Conservation (phyloP, 2,797 vertebrate genomes). For the Ceryle rudis region DNA sequence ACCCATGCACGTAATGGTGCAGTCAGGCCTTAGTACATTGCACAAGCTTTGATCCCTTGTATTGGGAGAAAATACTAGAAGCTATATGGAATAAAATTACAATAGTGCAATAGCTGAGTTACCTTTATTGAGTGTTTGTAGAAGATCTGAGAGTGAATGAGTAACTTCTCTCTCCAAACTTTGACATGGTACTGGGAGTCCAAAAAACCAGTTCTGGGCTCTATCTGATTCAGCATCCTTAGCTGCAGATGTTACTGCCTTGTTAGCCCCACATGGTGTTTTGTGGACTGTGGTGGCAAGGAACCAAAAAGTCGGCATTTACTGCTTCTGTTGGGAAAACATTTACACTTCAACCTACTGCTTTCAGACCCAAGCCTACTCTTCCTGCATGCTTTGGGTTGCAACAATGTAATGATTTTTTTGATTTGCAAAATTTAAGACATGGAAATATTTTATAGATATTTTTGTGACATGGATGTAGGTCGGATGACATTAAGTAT, state of each 20-base stretch:
- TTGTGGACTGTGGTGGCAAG: not conserved
- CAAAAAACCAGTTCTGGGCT: not conserved
- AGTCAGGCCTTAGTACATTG: not conserved
- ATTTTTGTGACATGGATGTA: not conserved
- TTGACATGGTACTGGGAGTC: not conserved
- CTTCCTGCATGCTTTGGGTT: not conserved
- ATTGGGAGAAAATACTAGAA: not conserved
- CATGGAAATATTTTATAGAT: not conserved
- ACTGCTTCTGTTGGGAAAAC: not conserved
- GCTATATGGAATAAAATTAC: not conserved
- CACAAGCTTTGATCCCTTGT: not conserved
- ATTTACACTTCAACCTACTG: not conserved
- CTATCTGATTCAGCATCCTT: not conserved
- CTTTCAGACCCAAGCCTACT: not conserved
- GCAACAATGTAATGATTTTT: not conserved
- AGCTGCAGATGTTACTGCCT: not conserved
- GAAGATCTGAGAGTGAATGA: not conserved
- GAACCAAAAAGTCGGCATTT: not conserved
- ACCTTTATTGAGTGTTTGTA: not conserved
- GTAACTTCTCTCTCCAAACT: not conserved
- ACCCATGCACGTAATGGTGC: not conserved
- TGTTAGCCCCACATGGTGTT: not conserved
- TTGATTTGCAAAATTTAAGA: not conserved
- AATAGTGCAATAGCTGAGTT: rapidly evolving
- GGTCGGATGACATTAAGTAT: not conserved